These are phyloP conservation scores for Eleutherodactylus coqui DNA, from an alignment of 2,797 vertebrate genomes.

Conservation along the genomic window DNA sequence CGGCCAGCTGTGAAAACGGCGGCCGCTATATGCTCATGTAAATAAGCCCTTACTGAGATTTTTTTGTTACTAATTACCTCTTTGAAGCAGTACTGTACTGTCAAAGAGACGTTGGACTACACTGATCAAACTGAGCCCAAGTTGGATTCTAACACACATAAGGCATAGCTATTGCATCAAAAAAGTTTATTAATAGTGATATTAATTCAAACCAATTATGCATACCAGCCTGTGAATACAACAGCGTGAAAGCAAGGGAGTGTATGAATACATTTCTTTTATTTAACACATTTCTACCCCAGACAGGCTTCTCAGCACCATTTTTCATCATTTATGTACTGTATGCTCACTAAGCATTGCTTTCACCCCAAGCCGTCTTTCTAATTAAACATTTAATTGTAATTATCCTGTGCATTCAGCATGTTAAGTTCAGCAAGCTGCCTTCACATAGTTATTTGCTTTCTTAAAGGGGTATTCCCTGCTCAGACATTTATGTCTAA, in stretches of 20 bases:
- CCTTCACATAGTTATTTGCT: neutral
- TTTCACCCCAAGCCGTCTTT: neutral
- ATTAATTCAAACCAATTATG: neutral
- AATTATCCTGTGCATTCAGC: slow-evolving; percentile 21
- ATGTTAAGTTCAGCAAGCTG: neutral
- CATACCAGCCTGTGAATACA: neutral
- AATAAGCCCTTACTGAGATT: no score
- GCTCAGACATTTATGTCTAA: neutral
- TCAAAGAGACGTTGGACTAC: no score
- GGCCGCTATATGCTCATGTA: no score
- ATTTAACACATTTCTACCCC: neutral
- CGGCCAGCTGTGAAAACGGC: no score
- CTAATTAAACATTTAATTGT: slow-evolving; percentile 20
- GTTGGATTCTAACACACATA: no score
- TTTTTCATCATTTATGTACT: neutral
- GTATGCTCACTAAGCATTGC: neutral
- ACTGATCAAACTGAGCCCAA: no score
- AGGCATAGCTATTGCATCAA: neutral
- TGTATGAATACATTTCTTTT: neutral
- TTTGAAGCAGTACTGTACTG: no score
- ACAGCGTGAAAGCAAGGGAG: neutral
- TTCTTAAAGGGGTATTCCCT: neutral
- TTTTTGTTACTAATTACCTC: no score
- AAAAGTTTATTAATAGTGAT: neutral
- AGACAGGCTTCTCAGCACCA: neutral